Percentiles rank a stretch among this genome's conserved stretches.
phyloP scores from a whole-genome alignment of 1,140 invertebrate species.

The Plectrocnemia conspersa region DNA sequence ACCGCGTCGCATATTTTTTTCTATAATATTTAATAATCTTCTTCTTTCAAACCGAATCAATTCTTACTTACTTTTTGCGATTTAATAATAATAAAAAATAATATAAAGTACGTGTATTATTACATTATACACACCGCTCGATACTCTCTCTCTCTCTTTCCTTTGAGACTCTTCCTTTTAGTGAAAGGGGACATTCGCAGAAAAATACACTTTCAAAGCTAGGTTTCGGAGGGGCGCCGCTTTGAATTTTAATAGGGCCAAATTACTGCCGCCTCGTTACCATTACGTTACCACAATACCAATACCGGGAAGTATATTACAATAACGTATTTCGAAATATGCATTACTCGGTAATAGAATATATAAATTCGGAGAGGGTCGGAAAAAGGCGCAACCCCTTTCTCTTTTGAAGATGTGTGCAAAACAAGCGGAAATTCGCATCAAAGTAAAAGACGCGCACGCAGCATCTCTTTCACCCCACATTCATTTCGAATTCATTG shows the following conservation, averaged over 20 bases:
- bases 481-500: slow-evolving; percentile 12
- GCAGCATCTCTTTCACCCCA: not conserved
- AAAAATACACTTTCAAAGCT: slow-evolving; percentile 21
- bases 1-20: slow-evolving; percentile 15
- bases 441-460: slow-evolving; percentile 12
- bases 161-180: too few relatives aligned
- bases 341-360: slow-evolving; percentile 29
- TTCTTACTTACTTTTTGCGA: too few relatives aligned
- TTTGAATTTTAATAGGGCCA: slow-evolving; percentile 35
- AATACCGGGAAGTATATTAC: slow-evolving; percentile 24
- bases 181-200: slow-evolving; percentile 10
- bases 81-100: not conserved
- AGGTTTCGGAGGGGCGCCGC: slow-evolving; percentile 16
- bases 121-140: too few relatives aligned
- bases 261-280: slow-evolving; percentile 31
- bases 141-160: not conserved
- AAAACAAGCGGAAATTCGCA: slow-evolving; percentile 8
- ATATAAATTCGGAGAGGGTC: not conserved
- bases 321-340: slow-evolving; percentile 35
- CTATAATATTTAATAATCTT: not conserved
- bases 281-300: slow-evolving; percentile 20
- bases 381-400: slow-evolving; percentile 1
- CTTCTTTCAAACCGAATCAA: too few relatives aligned
- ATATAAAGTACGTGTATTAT: too few relatives aligned
- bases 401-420: not conserved